Percentiles rank a stretch among this genome's conserved stretches.
Evolutionary conservation across 37 sponge, comb jelly and placozoan species (phyloP).

Genomic region (Crambe crambe): DNA sequence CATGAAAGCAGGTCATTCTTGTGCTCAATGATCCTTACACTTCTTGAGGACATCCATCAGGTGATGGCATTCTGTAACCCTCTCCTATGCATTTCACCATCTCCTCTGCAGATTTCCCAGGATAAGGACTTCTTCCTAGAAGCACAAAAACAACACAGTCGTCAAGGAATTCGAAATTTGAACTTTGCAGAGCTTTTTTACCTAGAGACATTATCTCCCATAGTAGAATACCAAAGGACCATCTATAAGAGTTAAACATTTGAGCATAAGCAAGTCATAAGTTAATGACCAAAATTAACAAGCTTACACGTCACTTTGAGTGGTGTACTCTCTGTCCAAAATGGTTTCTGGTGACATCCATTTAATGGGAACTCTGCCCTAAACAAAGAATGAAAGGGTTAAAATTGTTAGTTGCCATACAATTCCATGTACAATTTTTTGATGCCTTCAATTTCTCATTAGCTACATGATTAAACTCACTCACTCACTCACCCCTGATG

Average conservation of each 20-base stretch:
- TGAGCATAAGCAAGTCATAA: not conserved
- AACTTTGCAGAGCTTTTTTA: not conserved
- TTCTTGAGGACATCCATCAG: conserved; percentile 23
- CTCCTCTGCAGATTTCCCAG: conserved; percentile 36
- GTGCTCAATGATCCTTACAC: conserved; percentile 31
- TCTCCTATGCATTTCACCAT: conserved; percentile 2
- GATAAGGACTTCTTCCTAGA: conserved; percentile 35
- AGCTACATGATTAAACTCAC: no score
- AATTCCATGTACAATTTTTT: no score
- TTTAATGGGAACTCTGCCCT: conserved; percentile 45
- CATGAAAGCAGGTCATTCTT: not conserved
- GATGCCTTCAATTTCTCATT: no score
- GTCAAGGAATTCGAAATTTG: no score
- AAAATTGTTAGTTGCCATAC: no score
- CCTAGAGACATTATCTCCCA: conserved; percentile 62
- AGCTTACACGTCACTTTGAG: conserved; percentile 64
- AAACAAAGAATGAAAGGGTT: not conserved
- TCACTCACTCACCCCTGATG: conserved; percentile 18
- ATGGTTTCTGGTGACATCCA: conserved; percentile 70
- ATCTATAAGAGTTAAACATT: conserved; percentile 27
- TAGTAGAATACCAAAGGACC: conserved; percentile 62
- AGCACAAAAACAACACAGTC: not conserved
- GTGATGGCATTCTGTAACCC: conserved; percentile 30
- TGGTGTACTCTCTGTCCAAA: conserved; percentile 35
- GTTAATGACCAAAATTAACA: no score